Percentiles rank a stretch among this genome's conserved stretches.
phyloP scores from a whole-genome alignment of 1,140 invertebrate genomes.

The Gryon sp. region DNA sequence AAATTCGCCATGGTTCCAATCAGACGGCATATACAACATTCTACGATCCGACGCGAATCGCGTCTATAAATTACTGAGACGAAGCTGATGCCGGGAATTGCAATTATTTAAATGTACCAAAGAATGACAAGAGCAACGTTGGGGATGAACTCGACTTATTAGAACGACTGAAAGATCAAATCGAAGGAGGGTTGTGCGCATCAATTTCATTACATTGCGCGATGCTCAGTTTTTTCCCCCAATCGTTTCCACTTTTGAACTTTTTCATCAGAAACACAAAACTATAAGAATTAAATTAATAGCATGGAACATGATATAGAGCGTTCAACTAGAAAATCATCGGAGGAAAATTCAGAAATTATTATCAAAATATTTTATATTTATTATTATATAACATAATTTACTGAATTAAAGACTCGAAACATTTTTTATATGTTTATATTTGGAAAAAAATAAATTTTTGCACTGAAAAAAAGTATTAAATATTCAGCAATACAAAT shows the following conservation, averaged over 20 bases:
- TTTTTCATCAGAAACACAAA: constrained; percentile 23
- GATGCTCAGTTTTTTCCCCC: constrained; percentile 18
- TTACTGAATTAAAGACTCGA: no score
- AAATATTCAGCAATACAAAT: no score
- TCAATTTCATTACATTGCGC: constrained; percentile 44
- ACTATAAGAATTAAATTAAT: background rate
- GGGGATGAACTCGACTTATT: constrained; percentile 64
- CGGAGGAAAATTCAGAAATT: no score
- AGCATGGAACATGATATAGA: no score
- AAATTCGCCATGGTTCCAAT: constrained; percentile 65
- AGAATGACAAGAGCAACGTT: constrained; percentile 54
- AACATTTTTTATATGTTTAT: no score
- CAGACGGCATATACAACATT: constrained; percentile 52
- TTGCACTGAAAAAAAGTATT: no score
- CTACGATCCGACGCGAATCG: constrained; percentile 65
- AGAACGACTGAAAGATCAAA: constrained; percentile 57
- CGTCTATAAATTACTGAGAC: constrained; percentile 67
- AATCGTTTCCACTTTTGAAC: constrained; percentile 14
- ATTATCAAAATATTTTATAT: no score
- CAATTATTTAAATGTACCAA: constrained; percentile 69
- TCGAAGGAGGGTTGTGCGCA: constrained; percentile 38
- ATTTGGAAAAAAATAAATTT: no score
- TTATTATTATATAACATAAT: no score
- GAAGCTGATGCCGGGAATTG: constrained; percentile 62
- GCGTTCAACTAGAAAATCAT: no score